Conservation (phyloP, 2,888 invertebrate species). For the Megastigmus dorsalis region DNA sequence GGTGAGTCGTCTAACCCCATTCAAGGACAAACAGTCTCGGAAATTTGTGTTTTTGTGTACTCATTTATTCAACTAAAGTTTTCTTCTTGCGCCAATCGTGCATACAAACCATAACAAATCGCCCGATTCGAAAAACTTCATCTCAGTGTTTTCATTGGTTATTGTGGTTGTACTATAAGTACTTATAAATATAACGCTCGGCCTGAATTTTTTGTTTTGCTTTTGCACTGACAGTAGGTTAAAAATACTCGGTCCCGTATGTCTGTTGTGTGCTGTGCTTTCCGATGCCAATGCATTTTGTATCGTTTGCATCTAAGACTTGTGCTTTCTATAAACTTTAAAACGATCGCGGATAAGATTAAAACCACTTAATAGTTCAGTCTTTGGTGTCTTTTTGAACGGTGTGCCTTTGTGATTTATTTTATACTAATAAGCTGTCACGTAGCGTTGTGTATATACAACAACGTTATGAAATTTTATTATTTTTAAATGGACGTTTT, state of each 20-base stretch:
- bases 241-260: constrained; percentile 63
- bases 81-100: not conserved
- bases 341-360: not conserved
- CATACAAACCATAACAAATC: not conserved
- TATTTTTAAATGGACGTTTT: no score
- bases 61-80: not conserved
- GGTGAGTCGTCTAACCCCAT: constrained; percentile 61
- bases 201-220: constrained; percentile 59
- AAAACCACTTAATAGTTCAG: not conserved
- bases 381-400: constrained; percentile 17
- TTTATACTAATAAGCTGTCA: no score
- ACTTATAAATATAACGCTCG: constrained; percentile 50
- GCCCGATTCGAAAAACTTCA: constrained; percentile 13
- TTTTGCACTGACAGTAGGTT: constrained; percentile 62
- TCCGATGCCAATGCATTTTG: constrained; percentile 49
- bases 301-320: constrained; percentile 26
- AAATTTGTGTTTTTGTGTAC: not conserved
- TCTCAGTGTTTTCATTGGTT: constrained; percentile 28
- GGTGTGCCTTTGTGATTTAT: not conserved
- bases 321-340: constrained; percentile 48
- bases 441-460: no score
- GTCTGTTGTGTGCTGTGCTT: constrained; percentile 44
- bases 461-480: no score
- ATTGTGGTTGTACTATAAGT: constrained; percentile 31
- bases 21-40: not conserved